phyloP scores from a whole-genome alignment of 2,888 invertebrate species.

The Oxycera nigricornis region DNA sequence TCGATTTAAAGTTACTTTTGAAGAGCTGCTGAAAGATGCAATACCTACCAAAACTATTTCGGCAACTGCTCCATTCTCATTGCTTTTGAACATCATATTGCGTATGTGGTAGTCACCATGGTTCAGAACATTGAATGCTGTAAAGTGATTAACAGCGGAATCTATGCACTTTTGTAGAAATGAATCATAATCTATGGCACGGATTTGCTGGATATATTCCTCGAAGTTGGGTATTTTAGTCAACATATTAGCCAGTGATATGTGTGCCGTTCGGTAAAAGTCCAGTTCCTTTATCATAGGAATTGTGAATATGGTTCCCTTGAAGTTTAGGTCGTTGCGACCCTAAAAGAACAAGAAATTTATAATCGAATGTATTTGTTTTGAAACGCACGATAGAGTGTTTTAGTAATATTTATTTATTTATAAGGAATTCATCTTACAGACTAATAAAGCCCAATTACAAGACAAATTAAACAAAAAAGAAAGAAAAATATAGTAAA shows the following conservation, averaged over 20 bases:
- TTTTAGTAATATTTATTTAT: too few relatives aligned
- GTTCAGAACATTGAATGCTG: slow-evolving; percentile 13
- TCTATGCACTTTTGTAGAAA: not conserved
- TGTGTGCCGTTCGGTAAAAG: not conserved
- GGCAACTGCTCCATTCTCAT: not conserved
- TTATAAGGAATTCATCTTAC: too few relatives aligned
- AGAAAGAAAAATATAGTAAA: not conserved
- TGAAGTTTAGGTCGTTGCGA: not conserved
- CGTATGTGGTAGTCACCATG: slow-evolving; percentile 27
- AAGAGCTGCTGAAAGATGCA: not conserved
- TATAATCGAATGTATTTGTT: not conserved
- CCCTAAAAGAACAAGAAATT: not conserved
- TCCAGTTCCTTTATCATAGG: not conserved
- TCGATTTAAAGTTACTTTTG: not conserved
- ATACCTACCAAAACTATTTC: slow-evolving; percentile 16
- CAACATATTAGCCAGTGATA: not conserved
- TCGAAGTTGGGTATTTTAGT: not conserved
- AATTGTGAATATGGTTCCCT: slow-evolving; percentile 8
- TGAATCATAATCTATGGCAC: not conserved
- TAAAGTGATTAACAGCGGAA: not conserved
- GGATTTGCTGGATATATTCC: not conserved
- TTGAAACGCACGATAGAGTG: not conserved
- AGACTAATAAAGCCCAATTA: not conserved
- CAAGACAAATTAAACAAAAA: not conserved
- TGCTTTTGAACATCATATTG: slow-evolving; percentile 32